Conservation (phyloP, 2,797 vertebrate genomes). For the Lacerta agilis region DNA sequence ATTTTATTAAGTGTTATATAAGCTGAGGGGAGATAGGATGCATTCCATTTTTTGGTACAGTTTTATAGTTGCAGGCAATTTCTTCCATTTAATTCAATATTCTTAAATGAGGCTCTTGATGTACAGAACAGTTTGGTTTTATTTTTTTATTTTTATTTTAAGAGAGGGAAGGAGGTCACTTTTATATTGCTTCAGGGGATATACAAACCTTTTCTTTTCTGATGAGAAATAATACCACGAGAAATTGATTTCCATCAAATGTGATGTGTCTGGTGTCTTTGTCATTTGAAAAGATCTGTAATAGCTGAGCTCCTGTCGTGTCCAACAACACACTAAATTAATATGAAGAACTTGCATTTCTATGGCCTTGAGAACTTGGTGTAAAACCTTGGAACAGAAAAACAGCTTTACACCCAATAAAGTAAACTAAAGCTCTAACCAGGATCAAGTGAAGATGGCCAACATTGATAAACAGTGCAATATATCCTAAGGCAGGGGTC, state of each 20-base stretch:
- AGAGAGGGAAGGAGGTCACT: accelerated
- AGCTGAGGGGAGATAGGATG: neutral
- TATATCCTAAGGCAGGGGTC: no score
- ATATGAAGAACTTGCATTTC: slow-evolving; percentile 24
- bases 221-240: neutral
- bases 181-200: neutral
- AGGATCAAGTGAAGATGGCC: neutral
- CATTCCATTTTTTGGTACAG: neutral
- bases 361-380: neutral
- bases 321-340: neutral
- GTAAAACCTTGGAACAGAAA: neutral
- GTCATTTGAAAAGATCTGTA: slow-evolving; percentile 6
- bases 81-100: neutral
- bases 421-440: neutral
- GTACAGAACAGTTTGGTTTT: neutral
- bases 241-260: neutral
- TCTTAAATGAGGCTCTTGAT: neutral
- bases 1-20: neutral
- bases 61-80: neutral
- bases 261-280: neutral
- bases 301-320: neutral
- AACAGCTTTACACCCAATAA: neutral
- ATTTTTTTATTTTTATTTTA: no score
- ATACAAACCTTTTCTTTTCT: neutral
- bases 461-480: neutral